Conservation (phyloP, 1,140 invertebrate genomes). For the Drosophila micromelanica region DNA sequence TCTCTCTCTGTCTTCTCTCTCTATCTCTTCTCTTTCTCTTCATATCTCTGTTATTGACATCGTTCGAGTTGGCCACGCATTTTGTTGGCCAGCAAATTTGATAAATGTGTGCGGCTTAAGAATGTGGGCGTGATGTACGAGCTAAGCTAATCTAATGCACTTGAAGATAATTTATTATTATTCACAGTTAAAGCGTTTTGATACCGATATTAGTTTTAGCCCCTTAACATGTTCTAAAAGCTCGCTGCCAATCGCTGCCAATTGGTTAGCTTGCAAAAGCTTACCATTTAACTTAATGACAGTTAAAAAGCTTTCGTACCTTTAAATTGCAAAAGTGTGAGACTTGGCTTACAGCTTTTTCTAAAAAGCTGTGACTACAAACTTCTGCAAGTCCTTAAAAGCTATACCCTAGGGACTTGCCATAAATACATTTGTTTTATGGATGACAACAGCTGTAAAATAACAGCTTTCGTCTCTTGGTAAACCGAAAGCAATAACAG, state of each 20-base stretch:
- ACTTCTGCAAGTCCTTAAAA: neutral
- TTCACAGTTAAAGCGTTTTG: conserved; percentile 36
- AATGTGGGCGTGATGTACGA: conserved; percentile 61
- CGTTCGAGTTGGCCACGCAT: conserved; percentile 7
- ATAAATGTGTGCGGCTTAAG: conserved; percentile 57
- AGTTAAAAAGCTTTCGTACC: conserved; percentile 1
- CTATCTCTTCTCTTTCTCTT: no score
- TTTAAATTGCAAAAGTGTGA: neutral
- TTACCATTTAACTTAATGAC: neutral
- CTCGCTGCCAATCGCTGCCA: conserved; percentile 6
- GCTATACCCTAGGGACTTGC: neutral
- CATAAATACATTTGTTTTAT: neutral
- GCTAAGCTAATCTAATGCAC: conserved; percentile 59
- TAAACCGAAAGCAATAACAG: neutral
- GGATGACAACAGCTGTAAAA: neutral
- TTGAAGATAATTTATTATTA: conserved; percentile 70
- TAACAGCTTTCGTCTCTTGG: neutral
- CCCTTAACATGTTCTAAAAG: conserved; percentile 30
- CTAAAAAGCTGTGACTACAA: neutral
- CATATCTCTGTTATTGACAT: conserved; percentile 44
- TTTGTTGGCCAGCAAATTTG: conserved; percentile 41
- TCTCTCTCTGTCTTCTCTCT: neutral
- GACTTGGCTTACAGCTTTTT: conserved; percentile 2
- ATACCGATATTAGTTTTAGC: conserved; percentile 23
- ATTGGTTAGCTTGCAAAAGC: neutral